phyloP scores from a whole-genome alignment of 2,113 vertebrate species.

The Pipa parva region DNA sequence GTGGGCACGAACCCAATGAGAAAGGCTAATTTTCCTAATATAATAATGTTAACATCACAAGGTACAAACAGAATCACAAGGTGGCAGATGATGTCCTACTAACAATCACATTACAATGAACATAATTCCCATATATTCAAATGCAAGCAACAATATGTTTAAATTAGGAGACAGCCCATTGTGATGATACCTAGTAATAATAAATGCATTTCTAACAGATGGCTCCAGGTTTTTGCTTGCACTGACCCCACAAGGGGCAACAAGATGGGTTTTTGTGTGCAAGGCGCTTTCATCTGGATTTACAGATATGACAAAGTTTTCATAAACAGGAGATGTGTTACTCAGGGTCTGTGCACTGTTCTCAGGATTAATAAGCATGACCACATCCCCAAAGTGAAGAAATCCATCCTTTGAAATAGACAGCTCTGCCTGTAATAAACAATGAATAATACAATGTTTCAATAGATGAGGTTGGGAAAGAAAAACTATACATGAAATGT shows the following conservation, averaged over 20 bases:
- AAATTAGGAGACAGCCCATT: too few relatives aligned
- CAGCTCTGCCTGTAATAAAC: constrained; percentile 64
- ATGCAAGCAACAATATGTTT: too few relatives aligned
- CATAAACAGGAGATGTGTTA: fast-evolving
- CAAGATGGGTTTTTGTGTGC: not conserved
- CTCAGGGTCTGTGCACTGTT: not conserved
- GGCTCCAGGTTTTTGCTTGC: constrained; percentile 50
- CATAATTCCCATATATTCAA: too few relatives aligned
- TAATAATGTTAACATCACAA: too few relatives aligned
- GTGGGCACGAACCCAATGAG: too few relatives aligned
- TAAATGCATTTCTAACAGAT: constrained; percentile 67
- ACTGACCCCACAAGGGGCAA: constrained; percentile 62
- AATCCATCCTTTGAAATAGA: constrained; percentile 65
- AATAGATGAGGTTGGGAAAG: too few relatives aligned
- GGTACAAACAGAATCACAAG: too few relatives aligned
- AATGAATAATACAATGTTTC: too few relatives aligned
- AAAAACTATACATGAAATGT: too few relatives aligned
- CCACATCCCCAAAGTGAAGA: constrained; percentile 76
- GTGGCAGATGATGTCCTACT: too few relatives aligned
- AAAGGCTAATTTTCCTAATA: too few relatives aligned
- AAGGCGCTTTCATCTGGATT: constrained; percentile 59
- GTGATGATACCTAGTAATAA: constrained; percentile 67
- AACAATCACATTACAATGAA: too few relatives aligned
- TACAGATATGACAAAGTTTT: constrained; percentile 59
- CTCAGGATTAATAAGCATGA: constrained; percentile 73